Evolutionary conservation across 2,797 vertebrate genomes (phyloP).

Genomic region (Chelonia mydas): DNA sequence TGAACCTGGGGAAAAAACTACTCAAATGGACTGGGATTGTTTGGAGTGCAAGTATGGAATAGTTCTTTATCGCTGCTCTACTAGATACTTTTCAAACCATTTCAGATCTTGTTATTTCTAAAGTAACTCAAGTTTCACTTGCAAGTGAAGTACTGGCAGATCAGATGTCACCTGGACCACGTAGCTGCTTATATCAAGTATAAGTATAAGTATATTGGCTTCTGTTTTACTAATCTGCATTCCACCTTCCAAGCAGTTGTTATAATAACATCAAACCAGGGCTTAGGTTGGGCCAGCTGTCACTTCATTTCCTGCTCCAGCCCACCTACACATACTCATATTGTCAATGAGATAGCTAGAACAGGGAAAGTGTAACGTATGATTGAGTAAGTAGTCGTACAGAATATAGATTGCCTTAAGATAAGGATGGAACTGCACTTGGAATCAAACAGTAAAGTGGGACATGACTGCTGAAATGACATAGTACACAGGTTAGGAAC

Average conservation of each 20-base stretch:
- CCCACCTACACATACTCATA: not conserved
- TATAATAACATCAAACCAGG: not conserved
- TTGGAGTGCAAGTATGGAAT: not conserved
- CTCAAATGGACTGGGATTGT: not conserved
- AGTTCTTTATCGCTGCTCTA: not conserved
- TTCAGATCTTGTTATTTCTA: not conserved
- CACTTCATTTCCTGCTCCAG: not conserved
- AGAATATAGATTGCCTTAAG: not conserved
- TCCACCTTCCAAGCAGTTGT: not conserved
- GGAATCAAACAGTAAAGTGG: not conserved
- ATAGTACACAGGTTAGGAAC: not conserved
- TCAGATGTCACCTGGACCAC: not conserved
- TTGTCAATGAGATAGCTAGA: not conserved
- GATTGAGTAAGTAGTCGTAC: not conserved
- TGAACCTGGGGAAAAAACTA: not conserved
- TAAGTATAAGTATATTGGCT: not conserved
- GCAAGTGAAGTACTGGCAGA: not conserved
- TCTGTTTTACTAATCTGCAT: not conserved
- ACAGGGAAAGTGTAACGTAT: not conserved
- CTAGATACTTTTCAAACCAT: not conserved
- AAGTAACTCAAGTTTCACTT: not conserved
- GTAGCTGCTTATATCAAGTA: not conserved
- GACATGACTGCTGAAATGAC: not conserved
- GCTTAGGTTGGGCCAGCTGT: not conserved
- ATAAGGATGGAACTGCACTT: not conserved